These are phyloP conservation scores for Apamea anceps DNA, from an alignment of 2,888 invertebrate genomes.

Conservation along the genomic window DNA sequence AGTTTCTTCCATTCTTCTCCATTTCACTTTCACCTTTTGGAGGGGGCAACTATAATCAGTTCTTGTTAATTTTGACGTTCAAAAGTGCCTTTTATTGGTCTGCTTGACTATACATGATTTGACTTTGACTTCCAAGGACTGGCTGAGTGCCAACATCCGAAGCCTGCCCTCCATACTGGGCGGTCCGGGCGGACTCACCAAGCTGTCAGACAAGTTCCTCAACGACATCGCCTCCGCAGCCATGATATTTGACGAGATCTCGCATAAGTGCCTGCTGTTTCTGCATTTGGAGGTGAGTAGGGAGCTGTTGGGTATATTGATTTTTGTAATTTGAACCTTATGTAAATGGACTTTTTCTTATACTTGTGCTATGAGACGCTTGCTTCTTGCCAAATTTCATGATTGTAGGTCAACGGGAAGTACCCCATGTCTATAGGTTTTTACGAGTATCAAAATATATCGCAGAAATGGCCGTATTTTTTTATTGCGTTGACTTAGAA, in stretches of 20 bases:
- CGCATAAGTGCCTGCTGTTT: constrained; percentile 97
- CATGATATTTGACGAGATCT: constrained; percentile 95
- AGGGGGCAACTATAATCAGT: not conserved
- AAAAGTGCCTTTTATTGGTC: not conserved
- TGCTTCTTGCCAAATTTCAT: too few species aligned
- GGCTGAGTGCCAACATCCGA: constrained; percentile 90
- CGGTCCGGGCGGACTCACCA: constrained; percentile 70
- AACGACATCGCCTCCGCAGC: constrained; percentile 92
- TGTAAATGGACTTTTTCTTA: too few species aligned
- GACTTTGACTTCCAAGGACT: constrained; percentile 90
- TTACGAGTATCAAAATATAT: too few species aligned
- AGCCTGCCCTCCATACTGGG: constrained; percentile 76
- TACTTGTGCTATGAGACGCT: too few species aligned
- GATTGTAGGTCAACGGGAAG: too few species aligned
- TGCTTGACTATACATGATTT: not conserved
- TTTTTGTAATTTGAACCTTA: too few species aligned
- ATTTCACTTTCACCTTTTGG: too few species aligned
- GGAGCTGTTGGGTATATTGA: not conserved
- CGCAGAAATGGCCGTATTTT: too few species aligned
- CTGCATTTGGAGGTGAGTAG: constrained; percentile 95
- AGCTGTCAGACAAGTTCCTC: constrained; percentile 91
- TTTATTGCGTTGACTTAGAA: too few species aligned
- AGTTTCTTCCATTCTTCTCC: too few species aligned
- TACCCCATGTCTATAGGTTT: too few species aligned
- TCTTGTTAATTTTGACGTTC: not conserved